These are phyloP conservation scores for Calliphora vicina DNA, from an alignment of 1,140 invertebrate genomes.

Conservation along the genomic window DNA sequence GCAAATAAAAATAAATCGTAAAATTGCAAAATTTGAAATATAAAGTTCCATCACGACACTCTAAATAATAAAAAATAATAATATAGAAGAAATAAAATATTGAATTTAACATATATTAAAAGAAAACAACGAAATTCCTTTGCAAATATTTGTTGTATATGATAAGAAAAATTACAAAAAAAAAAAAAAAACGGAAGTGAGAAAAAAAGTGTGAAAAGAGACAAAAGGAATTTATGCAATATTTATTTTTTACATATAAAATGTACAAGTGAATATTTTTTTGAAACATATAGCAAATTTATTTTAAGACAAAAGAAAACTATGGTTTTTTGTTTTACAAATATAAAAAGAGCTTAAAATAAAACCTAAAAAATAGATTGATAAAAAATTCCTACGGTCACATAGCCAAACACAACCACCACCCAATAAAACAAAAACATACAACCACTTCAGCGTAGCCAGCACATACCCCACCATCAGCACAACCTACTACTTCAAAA, in stretches of 20 bases:
- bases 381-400: neutral
- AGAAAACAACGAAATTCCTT: neutral
- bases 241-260: neutral
- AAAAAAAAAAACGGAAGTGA: neutral
- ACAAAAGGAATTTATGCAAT: constrained; percentile 17
- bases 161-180: neutral
- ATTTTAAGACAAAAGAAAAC: neutral
- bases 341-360: neutral
- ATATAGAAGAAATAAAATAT: neutral
- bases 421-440: neutral
- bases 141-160: neutral
- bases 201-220: neutral
- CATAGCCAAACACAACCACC: neutral
- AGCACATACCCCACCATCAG: neutral
- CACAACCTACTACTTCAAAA: neutral
- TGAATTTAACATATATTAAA: neutral
- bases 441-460: neutral
- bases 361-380: neutral
- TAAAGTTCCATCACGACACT: neutral
- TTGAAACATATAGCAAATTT: neutral
- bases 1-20: neutral
- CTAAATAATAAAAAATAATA: neutral
- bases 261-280: neutral
- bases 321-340: neutral
- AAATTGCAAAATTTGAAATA: neutral